A percentile compares a stretch with the other conserved stretches of the same genome.
phyloP scores from a whole-genome alignment of 1,140 invertebrate genomes.

The Ips nitidus region DNA sequence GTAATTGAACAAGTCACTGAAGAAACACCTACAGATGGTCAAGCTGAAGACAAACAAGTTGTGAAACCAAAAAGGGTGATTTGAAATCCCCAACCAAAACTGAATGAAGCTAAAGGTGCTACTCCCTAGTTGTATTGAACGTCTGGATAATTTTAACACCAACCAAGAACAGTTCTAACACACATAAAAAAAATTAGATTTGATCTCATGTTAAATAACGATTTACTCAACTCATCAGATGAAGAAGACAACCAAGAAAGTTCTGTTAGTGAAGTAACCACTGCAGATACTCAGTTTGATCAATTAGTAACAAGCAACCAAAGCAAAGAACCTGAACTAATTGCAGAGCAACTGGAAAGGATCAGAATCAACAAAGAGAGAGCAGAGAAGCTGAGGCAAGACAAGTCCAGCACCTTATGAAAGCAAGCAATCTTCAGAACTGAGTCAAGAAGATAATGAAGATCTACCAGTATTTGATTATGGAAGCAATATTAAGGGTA shows the following conservation, averaged over 20 bases:
- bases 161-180: slow-evolving; percentile 63
- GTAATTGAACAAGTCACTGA: slow-evolving; percentile 38
- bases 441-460: background rate
- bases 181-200: slow-evolving; percentile 47
- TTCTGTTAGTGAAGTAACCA: slow-evolving; percentile 27
- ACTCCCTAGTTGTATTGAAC: slow-evolving; percentile 76
- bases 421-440: background rate
- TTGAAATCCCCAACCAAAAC: slow-evolving; percentile 68
- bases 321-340: slow-evolving; percentile 31
- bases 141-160: slow-evolving; percentile 77
- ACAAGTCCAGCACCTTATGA: slow-evolving; percentile 25
- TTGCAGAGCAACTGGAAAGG: slow-evolving; percentile 46
- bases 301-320: slow-evolving; percentile 23
- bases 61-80: slow-evolving; percentile 59
- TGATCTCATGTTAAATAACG: slow-evolving; percentile 41
- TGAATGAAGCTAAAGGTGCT: slow-evolving; percentile 77
- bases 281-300: slow-evolving; percentile 38
- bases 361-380: slow-evolving; percentile 46
- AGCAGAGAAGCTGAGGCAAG: slow-evolving; percentile 42
- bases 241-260: slow-evolving; percentile 37
- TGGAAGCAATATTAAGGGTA: slow-evolving; percentile 15
- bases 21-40: slow-evolving; percentile 40
- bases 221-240: slow-evolving; percentile 36
- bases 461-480: background rate
- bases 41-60: slow-evolving; percentile 36